phyloP scores from a whole-genome alignment of 2,888 invertebrate species.

The Eupsilia transversa region DNA sequence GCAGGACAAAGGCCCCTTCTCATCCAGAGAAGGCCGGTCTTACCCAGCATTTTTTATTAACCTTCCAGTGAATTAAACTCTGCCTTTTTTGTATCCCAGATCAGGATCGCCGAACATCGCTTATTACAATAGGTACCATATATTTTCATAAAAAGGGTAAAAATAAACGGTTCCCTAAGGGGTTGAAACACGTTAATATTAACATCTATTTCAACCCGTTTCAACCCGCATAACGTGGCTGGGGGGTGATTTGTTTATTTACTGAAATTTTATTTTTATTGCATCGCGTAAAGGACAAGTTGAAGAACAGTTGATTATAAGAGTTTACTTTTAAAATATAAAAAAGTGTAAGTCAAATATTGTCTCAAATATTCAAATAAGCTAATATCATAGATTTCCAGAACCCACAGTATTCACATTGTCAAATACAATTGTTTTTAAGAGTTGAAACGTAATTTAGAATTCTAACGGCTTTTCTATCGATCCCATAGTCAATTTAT shows the following conservation, averaged over 20 bases:
- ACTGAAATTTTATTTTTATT: slow-evolving; percentile 32
- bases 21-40: neutral
- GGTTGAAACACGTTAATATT: slow-evolving; percentile 54
- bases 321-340: neutral
- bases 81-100: slow-evolving; percentile 11
- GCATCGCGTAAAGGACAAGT: neutral
- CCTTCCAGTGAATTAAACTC: neutral
- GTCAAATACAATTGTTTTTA: neutral
- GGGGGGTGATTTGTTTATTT: slow-evolving; percentile 58
- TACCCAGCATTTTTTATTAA: neutral
- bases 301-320: neutral
- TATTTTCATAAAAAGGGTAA: slow-evolving; percentile 49
- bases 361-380: neutral
- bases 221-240: slow-evolving; percentile 41
- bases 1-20: neutral
- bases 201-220: slow-evolving; percentile 34
- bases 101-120: slow-evolving; percentile 1
- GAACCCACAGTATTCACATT: neutral
- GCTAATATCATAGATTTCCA: neutral
- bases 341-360: too few relatives aligned
- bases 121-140: slow-evolving; percentile 52
- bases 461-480: neutral
- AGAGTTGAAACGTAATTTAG: neutral
- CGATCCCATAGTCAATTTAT: neutral
- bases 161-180: slow-evolving; percentile 39